A percentile compares a stretch with the other conserved stretches of the same genome.
phyloP scores from a whole-genome alignment of 2,797 vertebrate species.

The Caiman crocodilus region DNA sequence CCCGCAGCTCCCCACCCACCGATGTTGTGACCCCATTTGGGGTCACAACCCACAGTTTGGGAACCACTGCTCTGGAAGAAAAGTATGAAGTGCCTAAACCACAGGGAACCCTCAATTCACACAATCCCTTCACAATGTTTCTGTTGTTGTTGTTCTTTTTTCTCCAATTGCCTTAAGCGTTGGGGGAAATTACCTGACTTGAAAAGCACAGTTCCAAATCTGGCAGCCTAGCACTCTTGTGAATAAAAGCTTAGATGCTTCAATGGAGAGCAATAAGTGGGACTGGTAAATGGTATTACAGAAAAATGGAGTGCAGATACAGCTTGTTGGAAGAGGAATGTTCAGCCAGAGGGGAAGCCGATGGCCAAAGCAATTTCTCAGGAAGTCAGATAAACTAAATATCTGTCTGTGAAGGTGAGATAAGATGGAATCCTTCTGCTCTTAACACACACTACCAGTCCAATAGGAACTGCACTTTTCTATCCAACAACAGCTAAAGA shows the following conservation, averaged over 20 bases:
- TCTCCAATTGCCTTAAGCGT: neutral
- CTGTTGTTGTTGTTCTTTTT: too few species aligned
- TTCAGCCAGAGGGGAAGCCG: neutral
- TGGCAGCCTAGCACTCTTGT: neutral
- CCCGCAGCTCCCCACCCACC: too few species aligned
- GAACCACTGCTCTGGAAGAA: neutral
- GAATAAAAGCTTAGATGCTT: neutral
- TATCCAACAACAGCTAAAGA: neutral
- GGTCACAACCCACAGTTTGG: too few species aligned
- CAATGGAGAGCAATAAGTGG: neutral
- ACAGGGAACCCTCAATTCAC: neutral
- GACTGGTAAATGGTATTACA: neutral
- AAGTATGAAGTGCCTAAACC: fast-evolving
- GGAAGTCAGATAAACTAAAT: neutral
- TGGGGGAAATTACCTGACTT: neutral
- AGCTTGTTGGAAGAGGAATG: neutral
- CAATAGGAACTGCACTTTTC: neutral
- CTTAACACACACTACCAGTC: neutral
- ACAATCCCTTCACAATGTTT: fast-evolving
- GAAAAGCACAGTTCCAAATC: neutral
- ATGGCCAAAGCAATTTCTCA: neutral
- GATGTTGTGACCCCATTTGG: too few species aligned
- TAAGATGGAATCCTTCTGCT: neutral
- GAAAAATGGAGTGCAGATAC: neutral
- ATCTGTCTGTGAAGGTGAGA: neutral